These are phyloP conservation scores for Leptinotarsa peninsularis DNA, from an alignment of 2,888 invertebrate species.

Conservation along the genomic window DNA sequence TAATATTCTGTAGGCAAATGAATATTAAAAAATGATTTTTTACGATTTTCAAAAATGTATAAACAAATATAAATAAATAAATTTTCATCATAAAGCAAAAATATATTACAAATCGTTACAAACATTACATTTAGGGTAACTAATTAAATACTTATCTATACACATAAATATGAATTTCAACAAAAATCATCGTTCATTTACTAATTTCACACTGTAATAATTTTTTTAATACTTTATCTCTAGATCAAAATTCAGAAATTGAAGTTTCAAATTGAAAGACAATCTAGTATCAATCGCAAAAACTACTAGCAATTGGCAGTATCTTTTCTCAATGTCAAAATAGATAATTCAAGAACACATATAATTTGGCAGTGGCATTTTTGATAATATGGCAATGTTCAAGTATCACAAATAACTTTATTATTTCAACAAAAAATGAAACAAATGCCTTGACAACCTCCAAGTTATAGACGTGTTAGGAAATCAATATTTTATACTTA, in stretches of 20 bases:
- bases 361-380: conserved; percentile 50
- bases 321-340: conserved; percentile 26
- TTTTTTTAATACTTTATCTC: conserved; percentile 44
- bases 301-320: conserved; percentile 20
- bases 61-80: too few species aligned
- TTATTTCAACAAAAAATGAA: conserved; percentile 19
- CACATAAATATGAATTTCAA: conserved; percentile 48
- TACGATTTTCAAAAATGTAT: too few species aligned
- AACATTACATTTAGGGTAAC: conserved; percentile 54
- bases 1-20: too few species aligned
- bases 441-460: conserved; percentile 19
- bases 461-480: not conserved
- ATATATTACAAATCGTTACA: conserved; percentile 53
- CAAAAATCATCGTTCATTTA: conserved; percentile 42
- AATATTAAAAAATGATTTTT: too few species aligned
- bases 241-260: conserved; percentile 31
- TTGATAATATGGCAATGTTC: conserved; percentile 44
- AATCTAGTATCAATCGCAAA: conserved; percentile 24
- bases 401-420: conserved; percentile 47
- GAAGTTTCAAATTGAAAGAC: conserved; percentile 15
- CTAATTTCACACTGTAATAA: conserved; percentile 31
- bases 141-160: conserved; percentile 55
- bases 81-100: conserved; percentile 42
- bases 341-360: conserved; percentile 42
- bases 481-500: not conserved